These are phyloP conservation scores for Chalcosyrphus nemorum DNA, from an alignment of 2,888 invertebrate species.

Conservation along the genomic window DNA sequence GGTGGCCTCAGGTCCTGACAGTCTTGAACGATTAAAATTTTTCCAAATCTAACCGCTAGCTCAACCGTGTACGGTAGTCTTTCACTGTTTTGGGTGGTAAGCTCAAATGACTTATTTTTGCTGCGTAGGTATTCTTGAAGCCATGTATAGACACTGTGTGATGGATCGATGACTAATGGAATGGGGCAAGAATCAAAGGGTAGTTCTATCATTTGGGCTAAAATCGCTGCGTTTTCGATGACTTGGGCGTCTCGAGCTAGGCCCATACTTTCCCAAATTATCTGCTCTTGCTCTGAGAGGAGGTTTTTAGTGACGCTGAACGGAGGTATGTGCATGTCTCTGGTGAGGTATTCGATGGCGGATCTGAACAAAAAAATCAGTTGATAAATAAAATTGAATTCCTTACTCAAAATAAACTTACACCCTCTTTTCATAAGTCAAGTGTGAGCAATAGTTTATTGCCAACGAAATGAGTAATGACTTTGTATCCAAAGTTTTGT, in stretches of 20 bases:
- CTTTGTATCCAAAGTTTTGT: constrained; percentile 79
- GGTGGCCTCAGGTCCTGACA: constrained; percentile 80
- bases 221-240: constrained; percentile 80
- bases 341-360: constrained; percentile 75
- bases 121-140: constrained; percentile 86
- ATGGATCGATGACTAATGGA: constrained; percentile 95
- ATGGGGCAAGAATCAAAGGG: constrained; percentile 82
- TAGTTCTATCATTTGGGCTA: constrained; percentile 79
- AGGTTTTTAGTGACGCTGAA: constrained; percentile 78
- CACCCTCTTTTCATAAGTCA: constrained; percentile 81
- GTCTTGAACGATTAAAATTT: constrained; percentile 92
- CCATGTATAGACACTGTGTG: constrained; percentile 92
- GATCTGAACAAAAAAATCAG: constrained; percentile 3
- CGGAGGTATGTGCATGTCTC: constrained; percentile 76
- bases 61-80: constrained; percentile 90
- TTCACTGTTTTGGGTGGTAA: constrained; percentile 89
- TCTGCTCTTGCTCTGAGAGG: constrained; percentile 81
- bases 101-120: constrained; percentile 86
- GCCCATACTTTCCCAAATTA: constrained; percentile 83
- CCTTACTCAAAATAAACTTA: constrained; percentile 78
- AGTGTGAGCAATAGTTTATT: constrained; percentile 79
- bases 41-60: constrained; percentile 90
- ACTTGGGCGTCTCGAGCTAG: constrained; percentile 81
- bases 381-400: background rate
- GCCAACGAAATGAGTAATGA: constrained; percentile 78